Base-by-base conservation (phyloP, 2,888 invertebrate species). In the Strigamia transsilvanica region DNA sequence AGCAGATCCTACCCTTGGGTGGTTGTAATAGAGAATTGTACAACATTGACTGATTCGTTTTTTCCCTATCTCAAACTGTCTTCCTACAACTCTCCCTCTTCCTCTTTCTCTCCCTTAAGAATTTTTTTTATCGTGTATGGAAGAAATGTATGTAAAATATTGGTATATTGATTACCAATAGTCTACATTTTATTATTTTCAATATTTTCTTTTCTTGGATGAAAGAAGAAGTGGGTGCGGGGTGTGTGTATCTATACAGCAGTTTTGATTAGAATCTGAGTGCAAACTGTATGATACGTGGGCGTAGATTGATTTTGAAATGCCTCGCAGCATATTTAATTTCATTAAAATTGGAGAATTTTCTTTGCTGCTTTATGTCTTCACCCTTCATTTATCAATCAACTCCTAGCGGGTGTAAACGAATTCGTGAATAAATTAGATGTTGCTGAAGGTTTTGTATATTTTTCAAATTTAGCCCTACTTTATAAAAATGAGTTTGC, bases 341-440 rank as follows among this genome's bases (percentile, higher is more conserved):
- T 66, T 66, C n/a, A 66, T 66, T 66, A 66, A 66, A 66, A 66
- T 21, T 66, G 61, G 12, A 66, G 23, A 66, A 66, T 66, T 66
- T 66, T 66, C 23, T 23, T 66, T 23, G 21, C 61, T 66, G 61
- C 61, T 23, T 66, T 66, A 66, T 66, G 61, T 66, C 21, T 66
- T 66, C 61, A 66, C 61, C 61, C 61, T 66, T 66, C 61, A 66
- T 66, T 66, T 66, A 66, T 66, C 61, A 66, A 66, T 66, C 23
- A 23, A 66, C 21, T 66, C 61, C 61, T 66, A 66, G 23, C 2
- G 21, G 61, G 21, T 12, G 21, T 23, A 66, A 66, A 18, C 5
- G 61, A 18, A 66, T 66, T 66, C n/a, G 21, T 66, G 61, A 66
- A 66, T 66, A 66, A 66, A 66, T 66, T 66, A 66, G 61, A 21